Conservation (phyloP, 2,888 invertebrate genomes). For the Hanleya hanleyi region DNA sequence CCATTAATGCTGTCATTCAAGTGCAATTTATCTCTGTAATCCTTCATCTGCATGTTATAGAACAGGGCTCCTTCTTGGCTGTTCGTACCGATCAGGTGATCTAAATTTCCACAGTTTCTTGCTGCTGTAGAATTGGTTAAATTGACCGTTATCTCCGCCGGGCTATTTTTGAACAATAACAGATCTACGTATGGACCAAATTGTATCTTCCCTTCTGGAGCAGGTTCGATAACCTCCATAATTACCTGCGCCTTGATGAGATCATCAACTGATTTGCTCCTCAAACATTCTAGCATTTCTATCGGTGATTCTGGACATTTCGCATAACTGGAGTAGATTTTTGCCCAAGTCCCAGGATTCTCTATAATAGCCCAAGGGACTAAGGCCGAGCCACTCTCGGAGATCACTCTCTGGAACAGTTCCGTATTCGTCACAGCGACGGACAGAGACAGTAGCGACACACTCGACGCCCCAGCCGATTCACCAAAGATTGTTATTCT, state of each 20-base stretch:
- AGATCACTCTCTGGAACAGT: constrained; percentile 27
- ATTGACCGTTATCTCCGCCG: neutral
- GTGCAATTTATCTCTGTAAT: neutral
- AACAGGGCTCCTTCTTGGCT: constrained; percentile 6
- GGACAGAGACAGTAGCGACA: constrained; percentile 4
- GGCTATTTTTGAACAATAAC: neutral
- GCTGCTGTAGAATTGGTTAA: neutral
- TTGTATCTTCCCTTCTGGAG: neutral
- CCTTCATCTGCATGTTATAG: neutral
- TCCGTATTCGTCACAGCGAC: neutral
- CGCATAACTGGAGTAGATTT: neutral
- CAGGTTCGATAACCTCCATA: neutral
- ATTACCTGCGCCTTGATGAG: neutral
- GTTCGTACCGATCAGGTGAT: constrained; percentile 7
- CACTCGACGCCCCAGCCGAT: constrained; percentile 32
- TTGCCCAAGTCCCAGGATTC: neutral
- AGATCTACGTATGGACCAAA: neutral
- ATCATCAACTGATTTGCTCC: neutral
- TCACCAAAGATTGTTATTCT: constrained; percentile 44
- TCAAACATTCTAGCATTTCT: neutral
- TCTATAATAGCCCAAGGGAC: neutral
- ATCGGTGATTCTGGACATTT: neutral
- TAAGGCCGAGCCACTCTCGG: constrained; percentile 22
- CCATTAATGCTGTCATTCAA: neutral
- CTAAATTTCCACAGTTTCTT: neutral